Evolutionary conservation across 2,113 vertebrate species (phyloP), one percentile per base, ranked within the genome.

Genomic region (Falco punctatus): DNA sequence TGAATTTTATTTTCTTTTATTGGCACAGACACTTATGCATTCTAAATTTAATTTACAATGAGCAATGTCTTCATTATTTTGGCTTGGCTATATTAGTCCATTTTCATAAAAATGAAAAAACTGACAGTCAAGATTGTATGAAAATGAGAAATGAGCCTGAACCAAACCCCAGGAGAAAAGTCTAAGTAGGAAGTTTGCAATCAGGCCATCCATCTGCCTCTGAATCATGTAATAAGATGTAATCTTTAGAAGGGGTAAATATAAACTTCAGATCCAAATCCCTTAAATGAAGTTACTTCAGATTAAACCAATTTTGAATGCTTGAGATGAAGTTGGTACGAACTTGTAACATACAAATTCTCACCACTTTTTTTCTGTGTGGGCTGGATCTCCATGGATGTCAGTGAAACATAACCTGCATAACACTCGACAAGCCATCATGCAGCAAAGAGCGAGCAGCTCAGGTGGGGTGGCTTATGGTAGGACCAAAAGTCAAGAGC

Each of bases 21-120:
- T 96, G 73, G 35, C 74, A 55, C 17, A 80, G 71, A 70, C 32
- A 84, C 4, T 93, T 96, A 81, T 95, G 44, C 71, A 66, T 94
- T 81, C 74, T 93, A 96, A 97, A 96, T 95, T 95, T 95, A 92
- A 95, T 96, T 93, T 93, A 81, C 54, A 95, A 46, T 78, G 54
- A 88, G 62, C 46, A 88, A 91, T 90, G 85, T 91, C 86, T 96
- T 96, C 28, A 67, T 97, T 93, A 87, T 94, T 95, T 91, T 94
- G 93, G 86, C 87, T 96, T 94, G 73, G 38, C 38, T 94, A 38
- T 86, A 87, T 90, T 77, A 79, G n/a, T 83, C 48, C 30, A 61
- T 81, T 86, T 94, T 75, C 40, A 88, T 78, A 81, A 94, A 90
- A 94, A 84, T 35, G 48, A 83, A 90, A 95, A 95, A 85, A 3